Percentiles rank a stretch among this genome's conserved stretches.
phyloP scores from a whole-genome alignment of 2,797 vertebrate genomes.

The Yasuhikotakia modesta region DNA sequence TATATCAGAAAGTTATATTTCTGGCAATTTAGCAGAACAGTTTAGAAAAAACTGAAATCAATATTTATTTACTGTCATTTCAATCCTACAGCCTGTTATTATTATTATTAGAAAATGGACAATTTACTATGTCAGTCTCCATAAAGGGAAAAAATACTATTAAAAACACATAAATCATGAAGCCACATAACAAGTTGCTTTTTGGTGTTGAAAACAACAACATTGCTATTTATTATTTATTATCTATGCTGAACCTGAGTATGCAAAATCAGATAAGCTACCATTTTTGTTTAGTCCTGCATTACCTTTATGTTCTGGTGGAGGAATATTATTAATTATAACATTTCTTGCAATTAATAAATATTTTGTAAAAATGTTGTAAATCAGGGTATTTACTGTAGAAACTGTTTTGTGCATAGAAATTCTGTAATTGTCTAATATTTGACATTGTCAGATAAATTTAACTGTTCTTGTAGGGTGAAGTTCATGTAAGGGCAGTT shows the following conservation, averaged over 20 bases:
- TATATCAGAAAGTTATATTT: too few relatives aligned
- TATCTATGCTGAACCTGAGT: conserved; percentile 4
- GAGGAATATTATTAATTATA: conserved; percentile 72
- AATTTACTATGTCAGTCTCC: background rate
- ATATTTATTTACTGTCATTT: too few relatives aligned
- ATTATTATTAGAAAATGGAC: too few relatives aligned
- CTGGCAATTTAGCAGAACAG: too few relatives aligned
- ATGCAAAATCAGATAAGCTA: conserved; percentile 1
- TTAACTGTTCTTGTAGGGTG: too few relatives aligned
- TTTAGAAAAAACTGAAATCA: too few relatives aligned
- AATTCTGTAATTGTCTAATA: too few relatives aligned
- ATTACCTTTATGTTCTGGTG: conserved; percentile 66
- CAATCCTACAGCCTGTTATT: too few relatives aligned
- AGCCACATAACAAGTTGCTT: background rate
- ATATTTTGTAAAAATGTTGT: conserved; percentile 70
- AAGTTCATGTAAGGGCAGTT: too few relatives aligned
- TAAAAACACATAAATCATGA: background rate
- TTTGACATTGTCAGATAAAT: too few relatives aligned
- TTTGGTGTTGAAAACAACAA: background rate
- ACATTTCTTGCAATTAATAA: conserved; percentile 43
- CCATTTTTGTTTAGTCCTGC: conserved; percentile 24
- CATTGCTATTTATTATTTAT: background rate
- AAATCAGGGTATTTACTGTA: conserved; percentile 33
- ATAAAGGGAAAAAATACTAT: background rate
- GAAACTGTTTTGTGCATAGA: conserved; percentile 7